Evolutionary conservation across 1,140 invertebrate genomes (phyloP), one percentile per base, ranked within the genome.

Genomic region (Drosophila nasuta): DNA sequence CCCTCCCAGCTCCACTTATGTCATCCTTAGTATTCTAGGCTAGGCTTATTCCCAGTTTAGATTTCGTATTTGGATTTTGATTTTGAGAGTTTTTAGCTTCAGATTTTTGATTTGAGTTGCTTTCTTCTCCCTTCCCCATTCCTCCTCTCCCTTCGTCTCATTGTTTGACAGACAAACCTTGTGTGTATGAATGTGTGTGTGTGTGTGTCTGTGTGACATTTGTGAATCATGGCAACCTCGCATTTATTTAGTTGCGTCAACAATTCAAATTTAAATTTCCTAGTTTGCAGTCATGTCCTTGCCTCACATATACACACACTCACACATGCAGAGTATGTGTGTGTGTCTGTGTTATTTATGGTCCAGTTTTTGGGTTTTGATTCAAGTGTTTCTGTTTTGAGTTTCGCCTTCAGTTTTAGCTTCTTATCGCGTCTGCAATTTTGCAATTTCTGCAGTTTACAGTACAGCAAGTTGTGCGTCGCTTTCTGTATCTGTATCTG

Each of bases 191-290:
- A 8, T 41, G 33, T 41, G 13, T 33, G 7, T 54, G 25, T 28
- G 11, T 6, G 7, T 51, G 0, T 56, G 30, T 38, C 11, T 17
- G 28, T 33, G 28, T 25, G 20, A 25, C 10, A 25, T 63, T 43
- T 57, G 15, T 20, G 59, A 65, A 63, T 68, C 57, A 70, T 77
- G 54, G 62, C 65, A 13, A 68, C 20, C 56, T 75, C 56, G 65
- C 73, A 76, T 79, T 76, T 72, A 79, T 79, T 79, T 76, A 76
- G 68, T 76, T 76, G 67, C 68, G 64, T 79, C 77, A 79, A 79
- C 77, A 79, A 79, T 76, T 76, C 74, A 76, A 76, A 79, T 72
- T 72, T 66, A 60, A 76, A 72, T 66, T 75, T 75, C 46, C 59
- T 63, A 49, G 43, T 35, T 38, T 41, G 38, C 46, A 8, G 35